Conservation (phyloP, 2,888 invertebrate genomes). For the Apodemia duryi region DNA sequence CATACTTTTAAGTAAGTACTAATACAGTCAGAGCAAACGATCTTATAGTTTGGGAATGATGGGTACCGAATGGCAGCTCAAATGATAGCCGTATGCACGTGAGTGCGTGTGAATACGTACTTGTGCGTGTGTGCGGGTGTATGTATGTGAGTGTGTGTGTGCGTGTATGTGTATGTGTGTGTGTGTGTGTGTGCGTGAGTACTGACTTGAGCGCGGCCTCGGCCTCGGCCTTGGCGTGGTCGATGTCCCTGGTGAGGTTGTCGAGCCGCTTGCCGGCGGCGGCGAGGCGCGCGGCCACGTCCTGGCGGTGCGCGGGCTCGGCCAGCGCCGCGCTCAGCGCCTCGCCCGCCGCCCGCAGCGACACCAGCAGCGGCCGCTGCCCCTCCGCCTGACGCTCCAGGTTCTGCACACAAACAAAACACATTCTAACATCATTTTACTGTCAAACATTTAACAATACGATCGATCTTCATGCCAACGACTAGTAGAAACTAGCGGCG, state of each 20-base stretch:
- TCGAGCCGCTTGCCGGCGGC: conserved; percentile 93
- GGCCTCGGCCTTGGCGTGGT: conserved; percentile 93
- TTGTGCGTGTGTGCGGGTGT: no score
- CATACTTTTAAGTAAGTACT: no score
- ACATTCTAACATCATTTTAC: not conserved
- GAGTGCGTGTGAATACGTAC: no score
- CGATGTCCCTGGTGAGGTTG: conserved; percentile 92
- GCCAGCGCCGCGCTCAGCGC: conserved; percentile 92
- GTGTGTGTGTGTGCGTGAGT: no score
- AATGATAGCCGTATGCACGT: no score
- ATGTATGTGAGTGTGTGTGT: no score
- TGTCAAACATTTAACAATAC: not conserved
- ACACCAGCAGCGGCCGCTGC: conserved; percentile 91
- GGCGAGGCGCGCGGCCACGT: conserved; percentile 92
- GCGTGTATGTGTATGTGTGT: no score
- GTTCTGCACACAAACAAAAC: conserved; percentile 59
- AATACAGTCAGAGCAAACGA: no score
- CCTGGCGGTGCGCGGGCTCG: conserved; percentile 93
- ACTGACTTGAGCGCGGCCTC: conserved; percentile 86
- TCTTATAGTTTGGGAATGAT: no score
- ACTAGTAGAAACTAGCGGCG: no score
- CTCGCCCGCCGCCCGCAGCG: conserved; percentile 93
- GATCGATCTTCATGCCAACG: no score
- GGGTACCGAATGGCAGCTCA: no score
- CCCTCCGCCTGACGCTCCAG: conserved; percentile 93